Conservation (phyloP, 2,113 vertebrate genomes). For the Podocnemis expansa region DNA sequence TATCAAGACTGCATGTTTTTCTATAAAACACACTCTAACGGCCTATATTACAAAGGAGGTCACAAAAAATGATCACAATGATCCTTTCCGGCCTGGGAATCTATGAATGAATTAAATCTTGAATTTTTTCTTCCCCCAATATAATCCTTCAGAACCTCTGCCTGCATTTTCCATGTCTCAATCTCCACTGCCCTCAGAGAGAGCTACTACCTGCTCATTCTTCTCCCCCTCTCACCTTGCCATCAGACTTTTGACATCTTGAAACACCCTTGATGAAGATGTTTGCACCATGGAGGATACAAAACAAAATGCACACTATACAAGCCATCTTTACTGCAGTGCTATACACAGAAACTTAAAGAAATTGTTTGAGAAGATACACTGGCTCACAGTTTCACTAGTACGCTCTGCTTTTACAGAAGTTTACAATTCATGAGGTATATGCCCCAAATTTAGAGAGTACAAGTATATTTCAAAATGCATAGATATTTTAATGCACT, state of each 20-base stretch:
- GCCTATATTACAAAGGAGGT: too few relatives aligned
- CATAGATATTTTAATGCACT: not conserved
- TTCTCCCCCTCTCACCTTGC: not conserved
- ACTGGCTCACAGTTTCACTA: not conserved
- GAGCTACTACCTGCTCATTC: not conserved
- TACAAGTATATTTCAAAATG: not conserved
- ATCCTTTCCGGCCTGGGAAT: too few relatives aligned
- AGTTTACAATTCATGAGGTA: too few relatives aligned
- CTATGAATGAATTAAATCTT: too few relatives aligned
- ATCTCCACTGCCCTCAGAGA: not conserved
- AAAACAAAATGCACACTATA: too few relatives aligned
- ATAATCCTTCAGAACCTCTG: not conserved
- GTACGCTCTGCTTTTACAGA: not conserved
- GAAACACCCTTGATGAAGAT: slow-evolving; percentile 65
- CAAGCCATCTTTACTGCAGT: not conserved
- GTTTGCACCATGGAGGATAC: not conserved
- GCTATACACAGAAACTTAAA: not conserved
- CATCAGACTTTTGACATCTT: slow-evolving; percentile 55
- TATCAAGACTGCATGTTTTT: too few relatives aligned
- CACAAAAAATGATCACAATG: too few relatives aligned
- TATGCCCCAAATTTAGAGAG: not conserved
- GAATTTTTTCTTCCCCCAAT: too few relatives aligned
- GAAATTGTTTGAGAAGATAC: not conserved
- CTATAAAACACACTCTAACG: too few relatives aligned
- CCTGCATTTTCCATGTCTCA: not conserved